Base-by-base conservation (phyloP, 2,888 invertebrate species). In the Tenthredo livida region DNA sequence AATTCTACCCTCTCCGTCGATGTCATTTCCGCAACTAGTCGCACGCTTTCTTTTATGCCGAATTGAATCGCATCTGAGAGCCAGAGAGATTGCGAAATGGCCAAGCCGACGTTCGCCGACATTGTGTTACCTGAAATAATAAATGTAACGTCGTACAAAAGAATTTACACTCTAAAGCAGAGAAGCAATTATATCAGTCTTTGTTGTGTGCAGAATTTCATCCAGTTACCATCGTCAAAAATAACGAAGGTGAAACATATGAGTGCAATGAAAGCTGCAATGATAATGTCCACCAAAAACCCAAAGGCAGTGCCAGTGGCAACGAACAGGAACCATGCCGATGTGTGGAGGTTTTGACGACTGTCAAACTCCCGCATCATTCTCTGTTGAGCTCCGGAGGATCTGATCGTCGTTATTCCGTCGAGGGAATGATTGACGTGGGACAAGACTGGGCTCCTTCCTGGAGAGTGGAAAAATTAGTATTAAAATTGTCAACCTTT, bases 371-470 rank as follows among this genome's bases (percentile, higher is more conserved):
- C 72, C 43, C 21, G n/a, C 17, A 40, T 21, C 43, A 73, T 40
- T 25, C 40, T 21, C 37, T 73, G n/a, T 25, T 73, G 21, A 21
- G 72, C 95, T 17, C 96, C 95, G 4, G 97, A 96, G 2, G 98
- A 97, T 87, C 99, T 95, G 85, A 99, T 98, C 0, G 98, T 98
- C 58, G 97, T 95, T 50, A 99, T 95, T 0, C 99, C 99, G 87
- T 96, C 96, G 1, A 99, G 93, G 0, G 98, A 96, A 0, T 98
- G 96, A 10, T 97, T 96, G 88, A 98, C 95, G 92, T 98, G 98
- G 0, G 98, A 97, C 93, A 98, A 98, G 0, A 99, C 97, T 0
- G 99, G 99, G 93, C 98, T 98, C 86, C 97, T 94, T 7, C 95
- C 96, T 93, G 77, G 67, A 91, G n/a, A 88, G 88, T 33, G 29